Conservation (phyloP, 2,888 invertebrate species). For the Pilophorus perplexus region DNA sequence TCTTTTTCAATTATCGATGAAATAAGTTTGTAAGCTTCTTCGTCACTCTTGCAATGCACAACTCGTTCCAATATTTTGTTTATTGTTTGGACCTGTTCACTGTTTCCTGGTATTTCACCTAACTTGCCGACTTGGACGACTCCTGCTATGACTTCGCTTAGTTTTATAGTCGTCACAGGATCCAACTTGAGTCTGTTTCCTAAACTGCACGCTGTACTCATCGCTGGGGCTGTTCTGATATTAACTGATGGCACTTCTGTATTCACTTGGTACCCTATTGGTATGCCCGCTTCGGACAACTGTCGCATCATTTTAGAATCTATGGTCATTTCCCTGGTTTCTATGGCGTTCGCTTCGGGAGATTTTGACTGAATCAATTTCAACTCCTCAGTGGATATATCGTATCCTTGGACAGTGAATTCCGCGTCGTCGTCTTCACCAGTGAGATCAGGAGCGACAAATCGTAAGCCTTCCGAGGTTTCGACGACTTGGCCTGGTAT, state of each 20-base stretch:
- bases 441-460: constrained; percentile 66
- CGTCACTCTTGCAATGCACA: constrained; percentile 54
- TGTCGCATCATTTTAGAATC: constrained; percentile 65
- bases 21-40: constrained; percentile 58
- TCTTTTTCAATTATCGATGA: constrained; percentile 55
- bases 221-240: constrained; percentile 55
- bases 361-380: constrained; percentile 53
- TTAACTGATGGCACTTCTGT: constrained; percentile 63
- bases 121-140: constrained; percentile 44
- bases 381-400: constrained; percentile 57
- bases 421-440: constrained; percentile 65
- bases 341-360: constrained; percentile 54
- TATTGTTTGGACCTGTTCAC: constrained; percentile 43
- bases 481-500: constrained; percentile 57
- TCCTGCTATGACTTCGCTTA: constrained; percentile 54
- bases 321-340: constrained; percentile 62
- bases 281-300: constrained; percentile 67
- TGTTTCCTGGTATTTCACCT: constrained; percentile 41
- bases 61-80: constrained; percentile 49
- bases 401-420: constrained; percentile 69
- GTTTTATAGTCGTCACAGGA: constrained; percentile 53
- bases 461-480: constrained; percentile 59
- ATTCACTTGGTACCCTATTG: constrained; percentile 63
- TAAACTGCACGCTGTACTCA: constrained; percentile 47
- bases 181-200: constrained; percentile 53